Percentiles rank a stretch among this genome's conserved stretches.
phyloP scores from a whole-genome alignment of 2,888 invertebrate species.

The Drosophila merina region DNA sequence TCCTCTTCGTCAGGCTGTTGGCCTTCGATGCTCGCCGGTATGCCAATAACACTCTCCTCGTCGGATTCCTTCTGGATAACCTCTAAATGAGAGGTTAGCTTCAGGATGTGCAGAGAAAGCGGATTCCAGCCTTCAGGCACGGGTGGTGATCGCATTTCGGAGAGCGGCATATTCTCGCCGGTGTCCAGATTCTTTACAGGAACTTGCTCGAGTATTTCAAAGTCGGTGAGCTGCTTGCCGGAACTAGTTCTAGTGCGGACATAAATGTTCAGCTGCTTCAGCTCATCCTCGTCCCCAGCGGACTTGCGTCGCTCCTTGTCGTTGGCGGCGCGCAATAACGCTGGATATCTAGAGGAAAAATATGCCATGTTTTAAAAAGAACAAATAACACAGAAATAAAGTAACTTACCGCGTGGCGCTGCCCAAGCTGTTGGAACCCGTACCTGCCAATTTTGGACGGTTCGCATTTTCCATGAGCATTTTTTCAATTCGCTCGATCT shows the following conservation, averaged over 20 bases:
- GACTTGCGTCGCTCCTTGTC: constrained; percentile 89
- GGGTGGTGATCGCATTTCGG: constrained; percentile 88
- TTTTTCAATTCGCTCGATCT: constrained; percentile 86
- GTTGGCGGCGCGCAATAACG: constrained; percentile 78
- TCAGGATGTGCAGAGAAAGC: constrained; percentile 96
- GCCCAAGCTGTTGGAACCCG: constrained; percentile 85
- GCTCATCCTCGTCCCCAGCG: constrained; percentile 91
- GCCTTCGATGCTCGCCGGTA: constrained; percentile 84
- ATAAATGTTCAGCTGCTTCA: constrained; percentile 89
- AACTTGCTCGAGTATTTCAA: constrained; percentile 96
- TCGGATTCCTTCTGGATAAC: constrained; percentile 93
- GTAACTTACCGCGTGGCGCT: constrained; percentile 83
- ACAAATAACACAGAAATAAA: neutral
- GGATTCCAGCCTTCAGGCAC: constrained; percentile 95
- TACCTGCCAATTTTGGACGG: constrained; percentile 82
- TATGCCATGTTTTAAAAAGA: neutral
- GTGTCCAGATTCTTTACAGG: constrained; percentile 92
- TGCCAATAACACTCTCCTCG: constrained; percentile 89
- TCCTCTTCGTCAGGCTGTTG: constrained; percentile 84
- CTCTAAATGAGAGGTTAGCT: constrained; percentile 91
- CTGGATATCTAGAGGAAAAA: constrained; percentile 75
- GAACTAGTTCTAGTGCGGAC: constrained; percentile 93
- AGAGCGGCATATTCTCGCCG: constrained; percentile 95
- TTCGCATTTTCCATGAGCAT: constrained; percentile 84
- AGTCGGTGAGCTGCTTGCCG: constrained; percentile 93